Base-by-base conservation (phyloP, 2,113 vertebrate species). In the Panthera tigris region DNA sequence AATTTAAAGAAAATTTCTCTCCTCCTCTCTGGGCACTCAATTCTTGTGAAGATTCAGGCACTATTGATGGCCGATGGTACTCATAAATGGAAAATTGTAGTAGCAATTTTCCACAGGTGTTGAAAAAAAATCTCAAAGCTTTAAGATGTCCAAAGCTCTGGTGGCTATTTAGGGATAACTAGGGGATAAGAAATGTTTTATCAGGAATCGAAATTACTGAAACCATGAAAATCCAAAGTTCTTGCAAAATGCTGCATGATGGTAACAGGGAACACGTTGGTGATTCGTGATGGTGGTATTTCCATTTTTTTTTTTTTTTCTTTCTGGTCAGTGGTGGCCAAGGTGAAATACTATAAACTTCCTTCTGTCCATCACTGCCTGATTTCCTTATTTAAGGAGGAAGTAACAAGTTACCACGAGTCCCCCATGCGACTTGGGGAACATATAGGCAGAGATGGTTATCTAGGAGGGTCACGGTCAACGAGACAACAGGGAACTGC, bases 1-100 rank as follows among this genome's bases (percentile, higher is more conserved):
- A 13, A 85, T 89, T 96, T 90, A 76, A 95, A 91, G 66, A 92
- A 88, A 50, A 66, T 80, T 91, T 95, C 52, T 74, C 52, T 87
- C 29, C 33, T 97, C 3, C 78, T 87, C 29, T 94, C 52, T 74
- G 36, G 41, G 55, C 16, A 61, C 45, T 94, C 52, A 78, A n/a
- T 88, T 97, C 96, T 93, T 97, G 68, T 69, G 13, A 93, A 33
- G 55, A 95, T 81, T 83, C 16, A 15, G 73, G 16, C 12, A 61
- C 66, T 86, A 7, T 92, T 41, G 36, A 48, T 80, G 50, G 68
- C 15, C 27, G 1, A 3, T 39, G 12, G n/a, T 55, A 63, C 12
- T 86, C n/a, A 4, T 41, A 25, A 89, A 55, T 90, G 25, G 73
- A 23, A 85, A 96, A 95, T 69, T 69, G n/a, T 18, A 48, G 21